These are phyloP conservation scores for Xylota segnis DNA, from an alignment of 2,888 invertebrate species.

Conservation along the genomic window DNA sequence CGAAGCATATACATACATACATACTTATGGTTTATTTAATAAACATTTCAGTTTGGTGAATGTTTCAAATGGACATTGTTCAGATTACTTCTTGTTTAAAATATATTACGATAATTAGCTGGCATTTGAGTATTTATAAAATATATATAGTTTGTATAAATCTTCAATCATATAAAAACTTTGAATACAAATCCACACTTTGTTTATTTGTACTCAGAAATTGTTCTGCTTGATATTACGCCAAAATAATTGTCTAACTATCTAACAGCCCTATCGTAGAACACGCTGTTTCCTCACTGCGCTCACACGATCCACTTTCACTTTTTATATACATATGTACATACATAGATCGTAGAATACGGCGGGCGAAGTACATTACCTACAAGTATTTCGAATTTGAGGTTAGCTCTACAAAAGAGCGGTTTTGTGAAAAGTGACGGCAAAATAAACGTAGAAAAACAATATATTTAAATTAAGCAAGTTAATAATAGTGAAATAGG, in stretches of 20 bases:
- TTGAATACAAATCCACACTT: constrained; percentile 73
- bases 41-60: constrained; percentile 76
- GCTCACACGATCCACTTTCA: neutral
- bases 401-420: no score
- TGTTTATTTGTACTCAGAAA: constrained; percentile 11
- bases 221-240: neutral
- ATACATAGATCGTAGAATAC: no score
- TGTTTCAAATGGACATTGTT: constrained; percentile 74
- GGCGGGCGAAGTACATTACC: no score
- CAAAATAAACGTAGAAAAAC: no score
- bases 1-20: constrained; percentile 8
- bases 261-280: neutral
- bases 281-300: no score
- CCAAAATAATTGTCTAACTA: neutral
- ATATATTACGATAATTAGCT: constrained; percentile 77
- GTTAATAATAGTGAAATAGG: no score
- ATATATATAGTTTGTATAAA: constrained; percentile 77
- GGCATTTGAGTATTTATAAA: constrained; percentile 78
- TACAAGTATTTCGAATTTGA: no score
- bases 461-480: no score
- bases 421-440: no score
- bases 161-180: constrained; percentile 76
- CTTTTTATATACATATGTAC: no score
- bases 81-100: constrained; percentile 73
- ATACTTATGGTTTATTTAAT: constrained; percentile 58